phyloP scores from a whole-genome alignment of 1,140 invertebrate species.

The Leptinotarsa texana region DNA sequence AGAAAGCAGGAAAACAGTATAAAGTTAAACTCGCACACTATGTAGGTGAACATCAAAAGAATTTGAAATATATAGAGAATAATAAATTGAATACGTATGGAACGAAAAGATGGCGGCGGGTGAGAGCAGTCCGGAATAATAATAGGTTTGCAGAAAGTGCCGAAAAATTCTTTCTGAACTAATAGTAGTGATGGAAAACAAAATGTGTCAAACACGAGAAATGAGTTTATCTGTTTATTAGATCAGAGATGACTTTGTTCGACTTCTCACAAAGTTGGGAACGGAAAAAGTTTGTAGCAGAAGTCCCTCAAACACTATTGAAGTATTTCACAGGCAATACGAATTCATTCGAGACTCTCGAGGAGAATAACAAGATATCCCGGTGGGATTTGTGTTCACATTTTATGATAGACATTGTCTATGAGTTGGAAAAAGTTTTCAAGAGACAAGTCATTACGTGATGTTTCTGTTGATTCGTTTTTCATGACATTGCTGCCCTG shows the following conservation, averaged over 20 bases:
- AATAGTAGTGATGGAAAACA: constrained; percentile 45
- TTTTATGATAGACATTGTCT: constrained; percentile 8
- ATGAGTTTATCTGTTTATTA: constrained; percentile 43
- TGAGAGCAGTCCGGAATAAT: constrained; percentile 43
- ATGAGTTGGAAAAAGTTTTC: too few species aligned
- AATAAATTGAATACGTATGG: constrained; percentile 42
- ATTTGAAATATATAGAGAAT: constrained; percentile 46
- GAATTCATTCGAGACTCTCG: background rate
- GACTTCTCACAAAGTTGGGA: background rate
- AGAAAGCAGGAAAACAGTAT: constrained; percentile 28
- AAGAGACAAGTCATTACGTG: too few species aligned
- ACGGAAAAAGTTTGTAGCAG: background rate
- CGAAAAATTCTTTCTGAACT: constrained; percentile 36
- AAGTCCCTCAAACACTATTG: background rate
- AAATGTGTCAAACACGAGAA: constrained; percentile 41
- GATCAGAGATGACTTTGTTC: constrained; percentile 20
- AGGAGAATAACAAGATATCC: background rate
- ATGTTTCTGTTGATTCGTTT: too few species aligned
- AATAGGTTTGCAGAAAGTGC: constrained; percentile 31
- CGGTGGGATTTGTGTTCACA: background rate
- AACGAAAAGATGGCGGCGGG: constrained; percentile 38
- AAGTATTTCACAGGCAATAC: constrained; percentile 13
- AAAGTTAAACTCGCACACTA: constrained; percentile 28
- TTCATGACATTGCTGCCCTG: too few species aligned
- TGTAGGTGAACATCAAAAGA: constrained; percentile 42